These are phyloP conservation scores for Volucella bombylans DNA, from an alignment of 2,888 invertebrate genomes.

Conservation along the genomic window DNA sequence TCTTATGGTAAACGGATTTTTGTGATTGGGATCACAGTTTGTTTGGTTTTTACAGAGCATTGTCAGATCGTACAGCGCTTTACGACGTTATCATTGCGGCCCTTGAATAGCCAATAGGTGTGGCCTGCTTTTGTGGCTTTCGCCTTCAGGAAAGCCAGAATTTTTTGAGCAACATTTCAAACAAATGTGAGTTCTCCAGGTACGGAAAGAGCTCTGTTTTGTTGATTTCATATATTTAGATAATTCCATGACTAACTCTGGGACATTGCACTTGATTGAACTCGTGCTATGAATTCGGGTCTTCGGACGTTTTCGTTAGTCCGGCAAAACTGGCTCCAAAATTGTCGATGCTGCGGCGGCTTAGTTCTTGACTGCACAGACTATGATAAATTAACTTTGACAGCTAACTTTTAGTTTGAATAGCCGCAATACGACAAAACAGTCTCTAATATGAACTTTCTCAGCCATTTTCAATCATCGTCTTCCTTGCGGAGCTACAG, in stretches of 20 bases:
- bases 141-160: conserved; percentile 93
- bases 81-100: no score
- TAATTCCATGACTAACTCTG: conserved; percentile 96
- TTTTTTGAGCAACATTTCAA: conserved; percentile 96
- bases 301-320: conserved; percentile 87
- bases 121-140: conserved; percentile 98
- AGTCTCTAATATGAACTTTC: conserved; percentile 92
- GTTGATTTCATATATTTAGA: conserved; percentile 95
- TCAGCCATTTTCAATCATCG: conserved; percentile 95
- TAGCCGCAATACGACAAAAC: conserved; percentile 87
- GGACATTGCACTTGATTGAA: conserved; percentile 96
- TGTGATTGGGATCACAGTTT: no score
- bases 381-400: conserved; percentile 96
- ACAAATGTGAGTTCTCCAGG: conserved; percentile 93
- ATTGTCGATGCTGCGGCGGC: conserved; percentile 76
- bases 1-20: no score
- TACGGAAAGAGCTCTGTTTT: conserved; percentile 97
- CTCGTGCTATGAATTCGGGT: conserved; percentile 87
- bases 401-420: conserved; percentile 89
- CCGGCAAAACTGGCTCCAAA: conserved; percentile 86
- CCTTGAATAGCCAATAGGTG: no score
- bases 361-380: conserved; percentile 81
- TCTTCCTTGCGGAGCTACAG: conserved; percentile 88
- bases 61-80: no score
- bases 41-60: no score